Evolutionary conservation across 2,113 vertebrate species (phyloP).

Genomic region (Tichodroma muraria): DNA sequence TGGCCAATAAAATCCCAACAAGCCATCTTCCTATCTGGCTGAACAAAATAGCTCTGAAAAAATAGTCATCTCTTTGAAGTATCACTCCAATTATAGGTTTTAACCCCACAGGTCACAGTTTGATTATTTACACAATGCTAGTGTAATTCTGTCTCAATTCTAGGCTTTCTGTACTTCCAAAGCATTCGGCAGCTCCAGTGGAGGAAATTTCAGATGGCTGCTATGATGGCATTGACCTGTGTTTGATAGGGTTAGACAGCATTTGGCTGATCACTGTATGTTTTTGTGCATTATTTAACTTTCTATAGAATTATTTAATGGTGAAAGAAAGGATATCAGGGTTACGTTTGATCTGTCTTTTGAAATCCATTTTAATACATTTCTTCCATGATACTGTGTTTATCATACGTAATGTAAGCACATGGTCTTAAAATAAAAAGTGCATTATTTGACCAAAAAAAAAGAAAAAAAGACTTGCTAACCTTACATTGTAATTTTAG

Average conservation of each 20-base stretch:
- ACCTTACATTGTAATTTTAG: constrained; percentile 65
- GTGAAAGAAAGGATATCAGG: constrained; percentile 58
- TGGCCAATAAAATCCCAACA: constrained; percentile 74
- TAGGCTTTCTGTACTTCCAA: constrained; percentile 84
- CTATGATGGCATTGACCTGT: constrained; percentile 82
- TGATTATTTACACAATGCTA: constrained; percentile 98
- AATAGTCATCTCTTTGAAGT: constrained; percentile 97
- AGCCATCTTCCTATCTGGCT: constrained; percentile 75
- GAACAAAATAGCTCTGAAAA: constrained; percentile 82
- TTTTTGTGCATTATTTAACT: constrained; percentile 77
- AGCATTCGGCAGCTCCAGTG: constrained; percentile 73
- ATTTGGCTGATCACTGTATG: constrained; percentile 72
- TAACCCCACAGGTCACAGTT: constrained; percentile 95
- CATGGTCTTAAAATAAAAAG: neutral
- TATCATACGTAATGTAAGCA: neutral
- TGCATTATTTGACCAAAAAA: constrained; percentile 25
- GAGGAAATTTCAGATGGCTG: constrained; percentile 81
- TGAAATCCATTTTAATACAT: constrained; percentile 38
- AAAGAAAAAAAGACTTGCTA: neutral
- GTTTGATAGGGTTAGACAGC: constrained; percentile 84
- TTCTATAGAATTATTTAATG: constrained; percentile 67
- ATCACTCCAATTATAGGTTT: constrained; percentile 98
- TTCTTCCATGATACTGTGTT: neutral
- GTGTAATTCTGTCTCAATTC: constrained; percentile 91
- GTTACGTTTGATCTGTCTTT: constrained; percentile 57